phyloP scores from a whole-genome alignment of 2,888 invertebrate species.

The Herminia tarsipennalis region DNA sequence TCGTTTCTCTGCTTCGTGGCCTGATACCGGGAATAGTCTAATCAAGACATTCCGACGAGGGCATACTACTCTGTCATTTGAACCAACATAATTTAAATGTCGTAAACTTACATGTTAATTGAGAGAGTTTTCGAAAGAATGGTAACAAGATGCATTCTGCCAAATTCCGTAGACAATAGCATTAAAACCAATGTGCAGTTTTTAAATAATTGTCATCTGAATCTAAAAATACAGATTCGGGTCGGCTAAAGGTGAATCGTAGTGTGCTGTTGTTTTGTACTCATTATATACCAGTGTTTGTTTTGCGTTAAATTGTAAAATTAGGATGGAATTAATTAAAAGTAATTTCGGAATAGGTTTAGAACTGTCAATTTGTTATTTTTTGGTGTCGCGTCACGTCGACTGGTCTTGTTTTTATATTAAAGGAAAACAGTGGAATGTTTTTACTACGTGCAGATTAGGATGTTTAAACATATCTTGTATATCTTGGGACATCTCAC shows the following conservation, averaged over 20 bases:
- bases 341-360: constrained; percentile 12
- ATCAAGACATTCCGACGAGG: too few species aligned
- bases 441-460: not conserved
- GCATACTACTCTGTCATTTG: too few species aligned
- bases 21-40: too few species aligned
- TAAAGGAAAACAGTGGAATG: not conserved
- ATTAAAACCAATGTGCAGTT: constrained; percentile 7
- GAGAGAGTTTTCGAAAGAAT: too few species aligned
- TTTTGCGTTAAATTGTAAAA: constrained; percentile 30
- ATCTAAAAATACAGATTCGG: constrained; percentile 65
- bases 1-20: too few species aligned
- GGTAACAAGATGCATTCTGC: not conserved
- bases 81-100: too few species aligned
- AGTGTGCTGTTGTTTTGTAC: constrained; percentile 32
- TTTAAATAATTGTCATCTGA: constrained; percentile 55
- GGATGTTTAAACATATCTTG: too few species aligned
- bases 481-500: too few species aligned
- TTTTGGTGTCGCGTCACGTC: constrained; percentile 1
- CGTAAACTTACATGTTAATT: too few species aligned
- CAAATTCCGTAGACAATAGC: not conserved
- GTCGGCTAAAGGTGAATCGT: constrained; percentile 53
- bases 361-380: not conserved
- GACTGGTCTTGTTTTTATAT: not conserved
- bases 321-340: constrained; percentile 35
- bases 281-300: constrained; percentile 22